phyloP scores from a whole-genome alignment of 2,888 invertebrate species.

The Pyrrhia umbra region DNA sequence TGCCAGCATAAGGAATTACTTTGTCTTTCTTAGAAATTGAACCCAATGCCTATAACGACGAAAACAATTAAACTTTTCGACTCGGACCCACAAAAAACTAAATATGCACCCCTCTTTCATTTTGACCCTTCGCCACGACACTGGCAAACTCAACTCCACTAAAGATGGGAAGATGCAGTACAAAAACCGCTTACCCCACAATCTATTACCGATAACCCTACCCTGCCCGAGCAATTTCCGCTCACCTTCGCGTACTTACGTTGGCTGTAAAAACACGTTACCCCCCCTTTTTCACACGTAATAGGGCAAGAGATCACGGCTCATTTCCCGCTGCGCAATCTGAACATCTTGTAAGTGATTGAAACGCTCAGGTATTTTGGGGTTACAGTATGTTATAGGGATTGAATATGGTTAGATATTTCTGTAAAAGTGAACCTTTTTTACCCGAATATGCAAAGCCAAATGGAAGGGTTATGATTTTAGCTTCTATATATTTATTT shows the following conservation, averaged over 20 bases:
- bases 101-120: too few species aligned
- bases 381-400: constrained; percentile 8
- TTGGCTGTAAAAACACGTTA: constrained; percentile 36
- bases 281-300: constrained; percentile 54
- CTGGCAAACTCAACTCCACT: not conserved
- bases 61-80: too few species aligned
- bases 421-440: not conserved
- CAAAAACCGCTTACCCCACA: constrained; percentile 11
- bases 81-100: too few species aligned
- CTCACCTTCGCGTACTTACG: constrained; percentile 19
- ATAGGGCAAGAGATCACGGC: constrained; percentile 55
- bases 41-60: too few species aligned
- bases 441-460: too few species aligned
- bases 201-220: constrained; percentile 37
- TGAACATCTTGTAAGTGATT: constrained; percentile 50
- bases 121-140: too few species aligned
- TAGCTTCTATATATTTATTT: too few species aligned
- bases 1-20: too few species aligned
- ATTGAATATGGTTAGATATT: constrained; percentile 4
- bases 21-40: too few species aligned
- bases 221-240: constrained; percentile 46
- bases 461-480: too few species aligned
- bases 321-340: constrained; percentile 53
- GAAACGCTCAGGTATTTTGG: constrained; percentile 36
- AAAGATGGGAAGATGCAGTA: not conserved